Evolutionary conservation across 2,888 invertebrate species (phyloP).

Genomic region (Monopis laevigella): DNA sequence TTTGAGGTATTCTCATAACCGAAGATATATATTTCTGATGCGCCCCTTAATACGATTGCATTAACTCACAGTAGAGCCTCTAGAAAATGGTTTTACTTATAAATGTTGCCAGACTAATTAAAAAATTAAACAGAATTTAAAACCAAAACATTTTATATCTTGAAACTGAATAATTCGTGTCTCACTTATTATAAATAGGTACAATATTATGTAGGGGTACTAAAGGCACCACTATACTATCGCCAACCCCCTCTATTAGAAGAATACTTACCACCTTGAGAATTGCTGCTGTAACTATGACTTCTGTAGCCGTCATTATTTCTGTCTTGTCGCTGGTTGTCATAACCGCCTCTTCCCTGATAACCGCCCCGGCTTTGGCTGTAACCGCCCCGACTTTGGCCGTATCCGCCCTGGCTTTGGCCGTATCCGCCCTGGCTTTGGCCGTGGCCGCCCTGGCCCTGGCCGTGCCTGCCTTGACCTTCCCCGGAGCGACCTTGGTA

Average conservation of each 20-base stretch:
- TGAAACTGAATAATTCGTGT: no score
- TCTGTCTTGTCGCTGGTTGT: slow-evolving; percentile 20
- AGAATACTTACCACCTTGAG: background rate
- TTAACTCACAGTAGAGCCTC: no score
- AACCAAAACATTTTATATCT: no score
- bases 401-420: slow-evolving; percentile 17
- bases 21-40: no score
- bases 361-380: slow-evolving; percentile 17
- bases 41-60: no score
- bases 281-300: slow-evolving; percentile 20
- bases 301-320: slow-evolving; percentile 14
- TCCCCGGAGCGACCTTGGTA: slow-evolving; percentile 16
- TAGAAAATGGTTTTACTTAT: no score
- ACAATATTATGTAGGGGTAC: no score
- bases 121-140: no score
- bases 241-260: slow-evolving; percentile 5
- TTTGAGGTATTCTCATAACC: no score
- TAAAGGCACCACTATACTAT: background rate
- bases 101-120: no score
- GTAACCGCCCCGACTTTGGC: slow-evolving; percentile 16
- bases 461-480: slow-evolving; percentile 21
- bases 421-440: slow-evolving; percentile 16
- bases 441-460: slow-evolving; percentile 19
- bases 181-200: no score
- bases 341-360: no score